Percentiles rank a stretch among this genome's conserved stretches.
Evolutionary conservation across 1,140 invertebrate species (phyloP).

Genomic region (Drosophila bocqueti): DNA sequence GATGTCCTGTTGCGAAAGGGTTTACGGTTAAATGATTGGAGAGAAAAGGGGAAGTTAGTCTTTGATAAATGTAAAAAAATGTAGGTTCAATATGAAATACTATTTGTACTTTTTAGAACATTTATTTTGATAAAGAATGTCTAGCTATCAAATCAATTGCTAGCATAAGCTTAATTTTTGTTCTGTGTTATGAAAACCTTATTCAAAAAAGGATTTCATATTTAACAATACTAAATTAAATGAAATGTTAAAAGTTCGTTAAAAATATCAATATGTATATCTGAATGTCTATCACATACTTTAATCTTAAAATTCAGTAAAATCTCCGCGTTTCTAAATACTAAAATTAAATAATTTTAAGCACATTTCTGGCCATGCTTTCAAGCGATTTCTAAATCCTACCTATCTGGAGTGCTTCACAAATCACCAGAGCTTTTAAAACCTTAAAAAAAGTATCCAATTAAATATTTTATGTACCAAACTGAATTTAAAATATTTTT

Average conservation of each 20-base stretch:
- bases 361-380: background rate
- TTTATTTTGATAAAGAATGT: too few relatives aligned
- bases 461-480: background rate
- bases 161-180: background rate
- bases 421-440: background rate
- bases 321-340: background rate
- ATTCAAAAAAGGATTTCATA: background rate
- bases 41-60: background rate
- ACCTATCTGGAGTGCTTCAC: background rate
- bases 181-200: background rate
- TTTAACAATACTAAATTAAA: background rate
- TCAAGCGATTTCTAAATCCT: background rate
- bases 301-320: background rate
- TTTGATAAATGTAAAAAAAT: too few relatives aligned
- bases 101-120: background rate
- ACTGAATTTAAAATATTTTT: background rate
- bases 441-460: background rate
- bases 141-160: background rate
- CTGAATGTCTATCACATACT: background rate
- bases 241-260: background rate
- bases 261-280: background rate
- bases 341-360: background rate
- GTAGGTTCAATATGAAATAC: too few relatives aligned
- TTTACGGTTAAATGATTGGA: background rate
- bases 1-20: slow-evolving; percentile 87